phyloP scores from a whole-genome alignment of 1,140 invertebrate species.

The Drosophila fuyamai region DNA sequence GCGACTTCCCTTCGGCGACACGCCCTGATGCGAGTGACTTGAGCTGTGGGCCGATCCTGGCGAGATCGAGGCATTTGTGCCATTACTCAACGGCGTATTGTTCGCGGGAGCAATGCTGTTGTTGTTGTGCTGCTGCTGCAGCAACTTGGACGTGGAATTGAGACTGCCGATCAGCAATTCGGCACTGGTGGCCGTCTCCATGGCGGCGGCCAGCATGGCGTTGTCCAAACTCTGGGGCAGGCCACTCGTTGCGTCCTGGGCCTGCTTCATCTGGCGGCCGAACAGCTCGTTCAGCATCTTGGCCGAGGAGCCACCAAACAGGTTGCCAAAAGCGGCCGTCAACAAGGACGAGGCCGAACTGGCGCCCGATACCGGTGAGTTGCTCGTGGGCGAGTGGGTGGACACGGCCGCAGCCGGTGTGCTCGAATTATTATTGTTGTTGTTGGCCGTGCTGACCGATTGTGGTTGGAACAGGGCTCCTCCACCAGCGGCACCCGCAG shows the following conservation, averaged over 20 bases:
- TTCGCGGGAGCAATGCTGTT: conserved; percentile 44
- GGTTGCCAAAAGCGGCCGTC: conserved; percentile 88
- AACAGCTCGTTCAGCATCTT: conserved; percentile 94
- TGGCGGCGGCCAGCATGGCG: conserved; percentile 80
- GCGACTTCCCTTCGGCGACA: conserved; percentile 57
- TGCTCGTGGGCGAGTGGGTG: conserved; percentile 56
- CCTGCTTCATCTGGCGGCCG: conserved; percentile 90
- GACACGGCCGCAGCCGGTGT: conserved; percentile 1
- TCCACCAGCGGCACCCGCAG: conserved; percentile 85
- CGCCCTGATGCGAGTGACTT: conserved; percentile 36
- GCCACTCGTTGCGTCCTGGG: conserved; percentile 88
- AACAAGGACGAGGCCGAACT: conserved; percentile 69
- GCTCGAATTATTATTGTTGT: conserved; percentile 4
- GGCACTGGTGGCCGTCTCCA: conserved; percentile 84
- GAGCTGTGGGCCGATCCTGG: conserved; percentile 61
- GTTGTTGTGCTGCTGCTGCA: conserved; percentile 62
- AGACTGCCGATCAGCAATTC: conserved; percentile 73
- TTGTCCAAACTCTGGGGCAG: conserved; percentile 84
- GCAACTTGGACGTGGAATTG: conserved; percentile 59
- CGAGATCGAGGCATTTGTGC: conserved; percentile 63
- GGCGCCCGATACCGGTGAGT: conserved; percentile 64
- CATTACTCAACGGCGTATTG: conserved; percentile 68
- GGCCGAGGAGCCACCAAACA: conserved; percentile 90
- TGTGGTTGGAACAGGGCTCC: conserved; percentile 87
- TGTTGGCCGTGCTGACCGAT: conserved; percentile 50